Conservation (phyloP, 2,113 vertebrate species). For the Python bivittatus region DNA sequence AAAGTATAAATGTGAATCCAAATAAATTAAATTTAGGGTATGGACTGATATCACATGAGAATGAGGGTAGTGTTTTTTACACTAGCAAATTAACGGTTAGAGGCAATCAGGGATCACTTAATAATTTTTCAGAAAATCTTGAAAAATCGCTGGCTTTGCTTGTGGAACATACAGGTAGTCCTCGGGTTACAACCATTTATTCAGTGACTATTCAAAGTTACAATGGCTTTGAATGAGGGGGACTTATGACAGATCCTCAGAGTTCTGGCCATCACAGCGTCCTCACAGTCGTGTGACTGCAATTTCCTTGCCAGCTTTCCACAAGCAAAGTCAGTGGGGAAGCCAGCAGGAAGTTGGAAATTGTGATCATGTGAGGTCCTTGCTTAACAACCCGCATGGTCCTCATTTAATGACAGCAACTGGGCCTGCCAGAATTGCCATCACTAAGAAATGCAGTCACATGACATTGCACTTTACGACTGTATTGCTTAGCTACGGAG, state of each 20-base stretch:
- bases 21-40: too few relatives aligned
- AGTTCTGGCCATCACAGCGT: not conserved
- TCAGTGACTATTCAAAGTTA: not conserved
- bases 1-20: too few relatives aligned
- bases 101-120: not conserved
- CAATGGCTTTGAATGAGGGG: not conserved
- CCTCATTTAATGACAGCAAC: not conserved
- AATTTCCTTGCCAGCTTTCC: not conserved
- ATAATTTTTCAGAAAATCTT: not conserved
- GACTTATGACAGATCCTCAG: not conserved
- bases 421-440: not conserved
- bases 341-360: not conserved
- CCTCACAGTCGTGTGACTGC: not conserved
- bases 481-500: not conserved
- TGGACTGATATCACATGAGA: not conserved
- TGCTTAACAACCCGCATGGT: not conserved
- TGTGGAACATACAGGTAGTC: not conserved
- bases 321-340: not conserved
- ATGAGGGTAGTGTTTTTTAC: not conserved
- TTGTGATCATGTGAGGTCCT: not conserved
- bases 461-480: too few relatives aligned
- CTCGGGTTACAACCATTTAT: not conserved
- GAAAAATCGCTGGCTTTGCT: not conserved
- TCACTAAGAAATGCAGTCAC: not conserved
- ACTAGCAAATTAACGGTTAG: not conserved